These are phyloP conservation scores for Hypsopygia costalis DNA, from an alignment of 2,888 invertebrate genomes.

Conservation along the genomic window DNA sequence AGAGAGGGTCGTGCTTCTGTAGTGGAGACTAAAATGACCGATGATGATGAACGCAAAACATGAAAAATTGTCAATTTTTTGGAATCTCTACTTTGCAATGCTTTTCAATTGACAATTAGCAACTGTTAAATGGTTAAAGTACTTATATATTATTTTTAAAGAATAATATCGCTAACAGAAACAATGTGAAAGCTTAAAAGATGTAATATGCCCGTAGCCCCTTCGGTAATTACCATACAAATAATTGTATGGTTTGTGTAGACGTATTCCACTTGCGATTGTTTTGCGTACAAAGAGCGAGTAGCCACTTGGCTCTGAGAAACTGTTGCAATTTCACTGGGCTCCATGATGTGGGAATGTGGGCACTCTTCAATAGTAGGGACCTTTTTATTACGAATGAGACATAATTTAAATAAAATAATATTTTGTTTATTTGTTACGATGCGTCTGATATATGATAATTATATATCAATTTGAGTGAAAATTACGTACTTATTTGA, in stretches of 20 bases:
- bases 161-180: background rate
- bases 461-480: no score
- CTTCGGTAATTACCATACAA: constrained; percentile 38
- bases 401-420: background rate
- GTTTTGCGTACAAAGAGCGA: constrained; percentile 56
- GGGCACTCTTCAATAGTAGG: constrained; percentile 31
- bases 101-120: no score
- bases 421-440: no score
- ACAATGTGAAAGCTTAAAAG: constrained; percentile 1
- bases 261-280: constrained; percentile 56
- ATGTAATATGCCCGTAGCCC: constrained; percentile 15
- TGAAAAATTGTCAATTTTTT: no score
- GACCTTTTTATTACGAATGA: constrained; percentile 9
- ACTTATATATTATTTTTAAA: no score
- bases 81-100: no score
- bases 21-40: no score
- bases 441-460: no score
- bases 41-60: no score
- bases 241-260: constrained; percentile 23
- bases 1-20: no score
- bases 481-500: no score
- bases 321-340: constrained; percentile 50
- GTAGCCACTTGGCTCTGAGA: constrained; percentile 63
- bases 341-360: constrained; percentile 63
- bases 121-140: no score